Conservation (phyloP, 2,113 vertebrate genomes). For the Pollimyrus isidori region DNA sequence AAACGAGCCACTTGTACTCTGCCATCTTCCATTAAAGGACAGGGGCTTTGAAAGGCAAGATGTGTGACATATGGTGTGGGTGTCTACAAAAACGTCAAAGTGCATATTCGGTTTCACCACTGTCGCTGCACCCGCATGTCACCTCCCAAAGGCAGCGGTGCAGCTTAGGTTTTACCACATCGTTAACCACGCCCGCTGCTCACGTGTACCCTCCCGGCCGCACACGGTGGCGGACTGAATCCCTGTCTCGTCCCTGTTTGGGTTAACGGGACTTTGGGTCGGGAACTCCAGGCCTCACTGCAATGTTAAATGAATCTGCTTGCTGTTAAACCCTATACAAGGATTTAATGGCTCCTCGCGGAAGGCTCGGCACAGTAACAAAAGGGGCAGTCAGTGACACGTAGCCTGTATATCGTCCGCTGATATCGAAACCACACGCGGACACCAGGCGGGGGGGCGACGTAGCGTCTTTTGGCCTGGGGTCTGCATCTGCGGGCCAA, state of each 20-base stretch:
- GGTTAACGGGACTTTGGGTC: neutral
- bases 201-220: neutral
- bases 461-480: neutral
- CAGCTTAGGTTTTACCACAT: neutral
- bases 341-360: neutral
- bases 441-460: no score
- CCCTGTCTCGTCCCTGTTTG: neutral
- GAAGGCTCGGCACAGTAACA: neutral
- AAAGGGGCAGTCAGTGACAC: neutral
- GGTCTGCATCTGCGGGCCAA: neutral
- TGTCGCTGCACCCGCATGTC: neutral
- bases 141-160: neutral
- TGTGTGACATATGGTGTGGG: neutral
- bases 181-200: neutral
- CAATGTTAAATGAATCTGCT: constrained; percentile 13
- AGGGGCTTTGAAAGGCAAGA: neutral
- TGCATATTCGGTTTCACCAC: neutral
- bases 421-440: constrained; percentile 16
- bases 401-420: neutral
- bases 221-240: neutral
- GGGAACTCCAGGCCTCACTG: neutral
- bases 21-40: neutral
- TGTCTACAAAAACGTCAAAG: neutral
- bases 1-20: neutral
- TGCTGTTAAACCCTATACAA: constrained; percentile 2